These are phyloP conservation scores for Labia minor DNA, from an alignment of 2,888 invertebrate genomes.

Conservation along the genomic window DNA sequence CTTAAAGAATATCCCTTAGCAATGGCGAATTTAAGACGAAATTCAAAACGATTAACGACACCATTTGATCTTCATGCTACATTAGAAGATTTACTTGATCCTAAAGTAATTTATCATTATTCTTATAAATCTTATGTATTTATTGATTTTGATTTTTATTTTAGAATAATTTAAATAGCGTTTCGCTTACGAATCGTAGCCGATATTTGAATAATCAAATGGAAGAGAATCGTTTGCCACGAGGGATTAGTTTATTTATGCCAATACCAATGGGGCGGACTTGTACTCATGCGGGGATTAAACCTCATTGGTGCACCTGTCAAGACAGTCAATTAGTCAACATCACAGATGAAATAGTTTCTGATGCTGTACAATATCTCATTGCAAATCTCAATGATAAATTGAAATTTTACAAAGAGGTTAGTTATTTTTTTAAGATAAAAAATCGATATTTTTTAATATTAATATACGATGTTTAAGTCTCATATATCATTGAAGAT, in stretches of 20 bases:
- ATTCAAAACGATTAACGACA: conserved; percentile 62
- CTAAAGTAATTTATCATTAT: conserved; percentile 26
- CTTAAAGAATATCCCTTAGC: conserved; percentile 48
- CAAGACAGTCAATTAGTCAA: conserved; percentile 51
- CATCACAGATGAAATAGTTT: conserved; percentile 43
- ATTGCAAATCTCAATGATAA: conserved; percentile 54
- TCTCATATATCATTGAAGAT: too few relatives aligned
- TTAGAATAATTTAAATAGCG: background rate
- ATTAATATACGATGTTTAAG: too few relatives aligned
- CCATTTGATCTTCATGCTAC: conserved; percentile 79
- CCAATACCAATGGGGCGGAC: conserved; percentile 59
- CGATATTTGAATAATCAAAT: background rate
- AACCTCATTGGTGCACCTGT: conserved; percentile 82
- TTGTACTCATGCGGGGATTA: conserved; percentile 65
- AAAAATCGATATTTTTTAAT: too few relatives aligned
- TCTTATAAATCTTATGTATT: background rate
- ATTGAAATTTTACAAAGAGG: conserved; percentile 45
- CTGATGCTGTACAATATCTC: conserved; percentile 48
- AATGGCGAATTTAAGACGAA: conserved; percentile 51
- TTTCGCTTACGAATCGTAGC: background rate
- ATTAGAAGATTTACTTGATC: conserved; percentile 53
- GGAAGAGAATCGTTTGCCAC: conserved; percentile 27
- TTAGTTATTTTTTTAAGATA: too few relatives aligned
- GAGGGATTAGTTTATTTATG: conserved; percentile 66
- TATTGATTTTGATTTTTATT: background rate